Conservation (phyloP, 2,888 invertebrate genomes). For the Chrysolina haemoptera region DNA sequence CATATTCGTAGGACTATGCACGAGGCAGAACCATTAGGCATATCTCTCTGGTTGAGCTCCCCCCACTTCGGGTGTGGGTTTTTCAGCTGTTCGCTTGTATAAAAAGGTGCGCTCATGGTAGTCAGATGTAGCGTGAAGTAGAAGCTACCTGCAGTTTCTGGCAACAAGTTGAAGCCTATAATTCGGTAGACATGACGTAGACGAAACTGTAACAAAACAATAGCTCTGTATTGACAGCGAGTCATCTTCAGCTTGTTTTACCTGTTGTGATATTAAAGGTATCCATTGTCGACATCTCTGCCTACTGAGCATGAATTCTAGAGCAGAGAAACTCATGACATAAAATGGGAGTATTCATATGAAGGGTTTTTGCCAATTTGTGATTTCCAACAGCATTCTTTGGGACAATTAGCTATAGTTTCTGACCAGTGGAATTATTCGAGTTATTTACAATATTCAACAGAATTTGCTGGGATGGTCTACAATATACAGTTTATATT, state of each 20-base stretch:
- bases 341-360: slow-evolving; percentile 35
- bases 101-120: slow-evolving; percentile 87
- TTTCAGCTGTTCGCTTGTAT: slow-evolving; percentile 83
- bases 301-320: slow-evolving; percentile 72
- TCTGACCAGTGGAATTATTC: too few species aligned
- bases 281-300: slow-evolving; percentile 85
- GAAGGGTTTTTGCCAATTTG: background rate
- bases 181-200: slow-evolving; percentile 86
- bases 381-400: background rate
- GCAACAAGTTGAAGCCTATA: slow-evolving; percentile 75
- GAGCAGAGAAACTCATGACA: slow-evolving; percentile 65
- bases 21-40: slow-evolving; percentile 70
- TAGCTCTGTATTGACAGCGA: background rate
- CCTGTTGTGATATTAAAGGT: slow-evolving; percentile 88
- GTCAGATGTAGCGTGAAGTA: slow-evolving; percentile 87
- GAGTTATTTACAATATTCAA: background rate
- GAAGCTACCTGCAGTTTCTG: slow-evolving; percentile 74
- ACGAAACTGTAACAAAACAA: slow-evolving; percentile 74
- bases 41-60: slow-evolving; percentile 80
- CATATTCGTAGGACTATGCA: slow-evolving; percentile 71
- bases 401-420: background rate
- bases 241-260: slow-evolving; percentile 58
- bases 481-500: too few species aligned
- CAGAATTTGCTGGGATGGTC: background rate
- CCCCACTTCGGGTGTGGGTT: slow-evolving; percentile 86